Base-by-base conservation (phyloP, 2,113 vertebrate species). In the Prinia subflava region DNA sequence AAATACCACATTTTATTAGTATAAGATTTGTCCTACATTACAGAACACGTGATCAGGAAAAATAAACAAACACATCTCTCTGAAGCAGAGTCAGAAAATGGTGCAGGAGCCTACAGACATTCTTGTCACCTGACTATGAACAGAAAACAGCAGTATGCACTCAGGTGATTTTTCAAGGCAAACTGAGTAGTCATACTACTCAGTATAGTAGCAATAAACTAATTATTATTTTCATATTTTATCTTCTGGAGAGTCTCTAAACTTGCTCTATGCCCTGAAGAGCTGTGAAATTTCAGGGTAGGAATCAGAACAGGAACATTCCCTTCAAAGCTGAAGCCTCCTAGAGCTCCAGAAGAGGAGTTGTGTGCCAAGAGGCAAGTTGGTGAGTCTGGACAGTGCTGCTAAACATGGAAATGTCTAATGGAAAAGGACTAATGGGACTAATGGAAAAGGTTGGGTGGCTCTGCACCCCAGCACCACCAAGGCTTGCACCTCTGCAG, bases 151-250 rank as follows among this genome's bases (percentile, higher is more conserved):
- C 88, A 93, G 39, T 31, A 59, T 53, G 18, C 47, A 89, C 44
- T 94, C 83, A 24, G 47, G 50, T 84, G 37, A 76, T 76, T 92
- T 97, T 92, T 90, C 78, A 83, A 87, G 55, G 89, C 60, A 96
- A 96, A 78, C 63, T 31, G 71, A 94, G 25, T 78, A 94, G 70
- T 87, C 63, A 68, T 39, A 39, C 39, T 39, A 39, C 39, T 39
- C 39, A 39, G 9, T 39, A 39, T 39, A 39, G 39, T 39, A 39
- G 39, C 11, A 39, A 39, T 39, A 39, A 39, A 39, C 23, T 87
- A 63, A 42, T 71, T 31, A 95, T 92, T 97, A 76, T 97, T 96
- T 97, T 93, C 64, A 92, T 52, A 87, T 78, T 33, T 50, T 67
- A 70, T 90, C 47, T 89, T 94, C 90, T 46, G 88, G 31, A 87